A percentile compares a stretch with the other conserved stretches of the same genome.
These are phyloP conservation scores for Rhinopomastus cyanomelas DNA, from an alignment of 2,113 vertebrate genomes.

Conservation along the genomic window DNA sequence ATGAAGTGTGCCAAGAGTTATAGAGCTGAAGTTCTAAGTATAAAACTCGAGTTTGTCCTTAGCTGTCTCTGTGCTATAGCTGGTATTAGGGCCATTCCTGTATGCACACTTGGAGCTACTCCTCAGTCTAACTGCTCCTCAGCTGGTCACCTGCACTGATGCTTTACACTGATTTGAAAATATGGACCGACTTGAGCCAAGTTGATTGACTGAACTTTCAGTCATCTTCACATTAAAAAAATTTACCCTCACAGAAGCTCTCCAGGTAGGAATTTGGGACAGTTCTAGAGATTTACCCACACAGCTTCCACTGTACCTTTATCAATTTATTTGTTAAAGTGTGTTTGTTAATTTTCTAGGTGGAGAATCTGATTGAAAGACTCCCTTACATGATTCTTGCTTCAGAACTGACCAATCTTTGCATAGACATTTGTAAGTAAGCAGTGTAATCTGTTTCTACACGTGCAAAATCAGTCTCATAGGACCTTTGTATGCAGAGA, in stretches of 20 bases:
- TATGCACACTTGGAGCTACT: neutral
- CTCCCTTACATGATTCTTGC: neutral
- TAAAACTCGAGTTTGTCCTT: neutral
- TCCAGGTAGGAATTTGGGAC: neutral
- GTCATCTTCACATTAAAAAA: neutral
- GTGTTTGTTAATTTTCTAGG: neutral
- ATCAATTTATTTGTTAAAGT: neutral
- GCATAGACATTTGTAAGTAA: neutral
- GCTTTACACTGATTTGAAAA: neutral
- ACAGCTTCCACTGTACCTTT: neutral
- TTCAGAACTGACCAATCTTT: neutral
- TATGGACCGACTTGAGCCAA: neutral
- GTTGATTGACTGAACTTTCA: neutral
- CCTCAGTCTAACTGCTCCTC: neutral
- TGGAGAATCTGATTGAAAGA: neutral
- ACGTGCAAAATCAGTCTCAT: neutral
- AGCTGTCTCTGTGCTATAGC: neutral
- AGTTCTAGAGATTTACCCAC: neutral
- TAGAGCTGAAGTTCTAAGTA: neutral
- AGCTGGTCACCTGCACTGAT: accelerated
- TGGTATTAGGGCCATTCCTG: neutral
- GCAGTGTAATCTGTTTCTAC: neutral
- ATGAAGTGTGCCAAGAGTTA: neutral
- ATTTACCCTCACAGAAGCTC: neutral
- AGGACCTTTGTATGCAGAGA: neutral